Evolutionary conservation across 2,888 invertebrate genomes (phyloP), one percentile per base, ranked within the genome.

Genomic region (Conus canariensis): DNA sequence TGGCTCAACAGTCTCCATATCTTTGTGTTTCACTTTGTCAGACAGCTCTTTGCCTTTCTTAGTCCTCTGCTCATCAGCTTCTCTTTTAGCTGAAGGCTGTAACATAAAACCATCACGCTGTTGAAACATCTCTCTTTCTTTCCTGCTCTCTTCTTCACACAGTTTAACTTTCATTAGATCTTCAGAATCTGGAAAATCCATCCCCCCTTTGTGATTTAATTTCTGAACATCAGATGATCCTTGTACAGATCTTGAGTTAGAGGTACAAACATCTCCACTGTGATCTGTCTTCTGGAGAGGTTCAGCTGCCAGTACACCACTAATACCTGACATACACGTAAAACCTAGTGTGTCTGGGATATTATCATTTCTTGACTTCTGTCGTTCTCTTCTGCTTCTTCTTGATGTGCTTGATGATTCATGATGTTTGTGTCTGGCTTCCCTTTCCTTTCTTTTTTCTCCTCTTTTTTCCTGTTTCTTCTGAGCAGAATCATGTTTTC

Each of bases 371-470:
- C 58, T 77, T 30, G 87, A 25, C 7, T 74, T 85, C 16, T 60
- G 64, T 7, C 30, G 74, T 64, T 64, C 88, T 19, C 90, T 85
- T 85, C 74, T 88, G 19, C 89, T 90, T 22, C 82, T 89, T 59
- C 82, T 59, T n/a, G n/a, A 56, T 58, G 67, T 16, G 77, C 74
- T 25, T 22, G 77, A 80, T 87, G 64, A 56, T 22, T n/a, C 30
- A 74, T 56, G 89, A 70, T 90, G 77, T 70, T 89, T n/a, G 25
- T 30, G 90, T 82, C 45, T 58, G 14, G n/a, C 30, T 77, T 60
- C 80, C 45, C 45, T 16, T 56, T 83, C 25, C 88, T 80, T 22
- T 30, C 59, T 25, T 88, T 85, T 22, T 22, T 88, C 88, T 64
- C 59, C 77, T 67, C 77, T 80, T 85, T n/a, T 82, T 59, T 88